A percentile compares a stretch with the other conserved stretches of the same genome.
These are phyloP conservation scores for Lasioglossum marginatum DNA, from an alignment of 2,888 invertebrate genomes.

Conservation along the genomic window DNA sequence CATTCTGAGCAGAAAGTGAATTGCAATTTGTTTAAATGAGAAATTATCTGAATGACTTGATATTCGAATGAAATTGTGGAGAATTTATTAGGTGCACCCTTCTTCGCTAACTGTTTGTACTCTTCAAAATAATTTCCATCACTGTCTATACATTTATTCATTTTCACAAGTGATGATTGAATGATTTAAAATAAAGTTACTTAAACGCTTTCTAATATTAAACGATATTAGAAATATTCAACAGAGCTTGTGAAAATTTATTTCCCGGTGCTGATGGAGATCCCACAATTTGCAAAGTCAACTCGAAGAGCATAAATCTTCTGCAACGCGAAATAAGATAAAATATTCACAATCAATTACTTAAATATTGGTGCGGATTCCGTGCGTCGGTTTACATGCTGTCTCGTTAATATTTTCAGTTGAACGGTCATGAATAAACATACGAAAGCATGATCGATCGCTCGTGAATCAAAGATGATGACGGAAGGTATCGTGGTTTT, in stretches of 20 bases:
- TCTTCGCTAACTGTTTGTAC: too few species aligned
- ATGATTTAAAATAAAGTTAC: too few species aligned
- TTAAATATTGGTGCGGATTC: slow-evolving; percentile 57
- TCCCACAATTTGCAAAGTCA: background rate
- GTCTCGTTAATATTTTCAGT: slow-evolving; percentile 74
- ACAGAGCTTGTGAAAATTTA: background rate
- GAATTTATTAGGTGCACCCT: background rate
- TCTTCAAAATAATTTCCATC: too few species aligned
- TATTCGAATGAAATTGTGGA: background rate
- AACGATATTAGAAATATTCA: background rate
- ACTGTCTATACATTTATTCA: too few species aligned
- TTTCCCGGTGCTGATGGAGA: background rate
- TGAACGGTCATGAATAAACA: slow-evolving; percentile 78
- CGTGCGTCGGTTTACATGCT: slow-evolving; percentile 70
- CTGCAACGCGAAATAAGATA: background rate
- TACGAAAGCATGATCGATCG: slow-evolving; percentile 71
- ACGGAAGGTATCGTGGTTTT: slow-evolving; percentile 64
- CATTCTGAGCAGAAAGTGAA: too few species aligned
- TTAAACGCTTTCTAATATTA: too few species aligned
- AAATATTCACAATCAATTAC: background rate
- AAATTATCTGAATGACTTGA: background rate
- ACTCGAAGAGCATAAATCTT: background rate
- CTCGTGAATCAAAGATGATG: slow-evolving; percentile 64
- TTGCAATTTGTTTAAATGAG: background rate
- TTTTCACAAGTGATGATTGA: too few species aligned